Conservation (phyloP, 2,888 invertebrate genomes). For the Bellardia bayeri region DNA sequence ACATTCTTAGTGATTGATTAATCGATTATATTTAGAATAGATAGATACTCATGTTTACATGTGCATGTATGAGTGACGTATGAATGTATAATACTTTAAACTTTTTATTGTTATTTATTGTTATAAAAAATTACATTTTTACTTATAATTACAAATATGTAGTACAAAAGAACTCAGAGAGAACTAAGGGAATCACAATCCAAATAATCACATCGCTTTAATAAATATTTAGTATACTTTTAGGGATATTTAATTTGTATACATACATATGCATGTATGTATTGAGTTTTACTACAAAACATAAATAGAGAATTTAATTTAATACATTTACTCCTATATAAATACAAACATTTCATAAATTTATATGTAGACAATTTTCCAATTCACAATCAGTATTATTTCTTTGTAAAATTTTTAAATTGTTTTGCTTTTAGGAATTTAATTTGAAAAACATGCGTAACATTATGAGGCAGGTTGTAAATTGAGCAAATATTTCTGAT, state of each 20-base stretch:
- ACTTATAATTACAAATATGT: background rate
- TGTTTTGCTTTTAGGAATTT: no score
- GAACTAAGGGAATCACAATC: background rate
- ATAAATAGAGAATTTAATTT: no score
- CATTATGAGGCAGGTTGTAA: no score
- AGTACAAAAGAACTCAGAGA: background rate
- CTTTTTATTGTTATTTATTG: background rate
- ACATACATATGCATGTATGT: no score
- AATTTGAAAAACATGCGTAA: no score
- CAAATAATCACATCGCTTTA: constrained; percentile 1
- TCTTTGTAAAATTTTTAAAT: no score
- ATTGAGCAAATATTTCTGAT: no score
- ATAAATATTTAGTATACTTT: constrained; percentile 14
- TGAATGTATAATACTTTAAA: background rate
- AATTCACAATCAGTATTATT: no score
- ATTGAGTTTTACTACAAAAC: background rate
- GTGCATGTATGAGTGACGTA: background rate
- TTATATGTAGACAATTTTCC: no score
- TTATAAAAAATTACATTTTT: constrained; percentile 5
- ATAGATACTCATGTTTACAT: background rate
- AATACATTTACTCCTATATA: no score
- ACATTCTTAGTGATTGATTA: background rate
- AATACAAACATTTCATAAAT: no score
- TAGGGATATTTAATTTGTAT: background rate
- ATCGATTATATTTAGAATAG: no score